Conservation (phyloP, 2,888 invertebrate species). For the Orthosia gothica region DNA sequence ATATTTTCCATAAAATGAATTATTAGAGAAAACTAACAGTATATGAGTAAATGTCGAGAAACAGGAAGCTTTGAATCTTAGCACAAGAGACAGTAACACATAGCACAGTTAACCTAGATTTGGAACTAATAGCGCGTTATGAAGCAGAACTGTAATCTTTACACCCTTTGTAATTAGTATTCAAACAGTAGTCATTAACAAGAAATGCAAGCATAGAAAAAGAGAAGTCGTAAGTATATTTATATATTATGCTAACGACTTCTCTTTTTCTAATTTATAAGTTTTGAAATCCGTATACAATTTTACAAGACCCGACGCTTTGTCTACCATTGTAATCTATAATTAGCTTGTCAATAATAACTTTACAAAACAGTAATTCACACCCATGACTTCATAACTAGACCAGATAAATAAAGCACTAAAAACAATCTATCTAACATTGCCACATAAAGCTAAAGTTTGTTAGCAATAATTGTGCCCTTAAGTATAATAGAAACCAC, state of each 20-base stretch:
- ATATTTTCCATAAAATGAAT: neutral
- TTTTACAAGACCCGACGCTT: neutral
- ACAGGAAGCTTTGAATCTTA: slow-evolving; percentile 41
- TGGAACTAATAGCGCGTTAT: slow-evolving; percentile 8
- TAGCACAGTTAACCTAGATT: slow-evolving; percentile 31
- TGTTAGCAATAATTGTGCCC: slow-evolving; percentile 53
- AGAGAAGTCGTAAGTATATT: neutral
- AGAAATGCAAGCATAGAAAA: neutral
- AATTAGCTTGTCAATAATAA: neutral
- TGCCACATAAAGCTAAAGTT: slow-evolving; percentile 21
- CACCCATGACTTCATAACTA: neutral
- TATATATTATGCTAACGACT: too few species aligned
- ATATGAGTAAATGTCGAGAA: slow-evolving; percentile 4
- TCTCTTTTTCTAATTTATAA: too few species aligned
- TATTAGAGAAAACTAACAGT: slow-evolving; percentile 29
- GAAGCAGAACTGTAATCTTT: slow-evolving; percentile 7
- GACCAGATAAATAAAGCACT: slow-evolving; percentile 1
- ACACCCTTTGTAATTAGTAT: slow-evolving; percentile 30
- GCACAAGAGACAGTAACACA: slow-evolving; percentile 22
- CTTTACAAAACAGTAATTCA: neutral
- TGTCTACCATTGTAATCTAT: neutral
- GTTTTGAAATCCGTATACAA: neutral
- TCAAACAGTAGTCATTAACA: neutral
- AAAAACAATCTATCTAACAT: slow-evolving; percentile 20
- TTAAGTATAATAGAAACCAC: slow-evolving; percentile 45